These are phyloP conservation scores for Chelidonichthys spinosus DNA, from an alignment of 2,797 vertebrate species.

Conservation along the genomic window DNA sequence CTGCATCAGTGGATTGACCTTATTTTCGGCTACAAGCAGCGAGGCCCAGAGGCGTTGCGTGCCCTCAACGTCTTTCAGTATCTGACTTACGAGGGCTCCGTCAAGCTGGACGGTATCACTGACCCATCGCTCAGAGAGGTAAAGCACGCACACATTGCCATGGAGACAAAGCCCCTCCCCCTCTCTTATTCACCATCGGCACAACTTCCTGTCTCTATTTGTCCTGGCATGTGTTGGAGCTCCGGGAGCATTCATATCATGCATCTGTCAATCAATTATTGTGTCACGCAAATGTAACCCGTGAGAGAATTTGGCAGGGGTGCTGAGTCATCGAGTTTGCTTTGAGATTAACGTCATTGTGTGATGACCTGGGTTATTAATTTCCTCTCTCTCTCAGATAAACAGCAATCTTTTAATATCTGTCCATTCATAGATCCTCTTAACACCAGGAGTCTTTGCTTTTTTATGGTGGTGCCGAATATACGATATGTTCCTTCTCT, in stretches of 20 bases:
- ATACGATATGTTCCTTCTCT: neutral
- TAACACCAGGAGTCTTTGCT: constrained; percentile 15
- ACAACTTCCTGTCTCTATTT: constrained; percentile 67
- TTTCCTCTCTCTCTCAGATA: constrained; percentile 23
- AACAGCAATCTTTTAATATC: constrained; percentile 33
- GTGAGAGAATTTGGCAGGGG: constrained; percentile 49
- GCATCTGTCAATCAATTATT: constrained; percentile 73
- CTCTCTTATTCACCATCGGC: constrained; percentile 22
- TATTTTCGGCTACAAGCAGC: constrained; percentile 99
- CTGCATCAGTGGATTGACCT: constrained; percentile 99
- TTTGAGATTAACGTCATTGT: constrained; percentile 34
- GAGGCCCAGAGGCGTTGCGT: constrained; percentile 95
- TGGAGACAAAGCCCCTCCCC: constrained; percentile 36
- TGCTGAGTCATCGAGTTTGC: constrained; percentile 67
- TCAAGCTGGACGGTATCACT: constrained; percentile 93
- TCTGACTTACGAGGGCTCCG: constrained; percentile 95
- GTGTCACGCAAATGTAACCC: constrained; percentile 65
- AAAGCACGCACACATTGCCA: constrained; percentile 64
- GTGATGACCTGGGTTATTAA: constrained; percentile 37
- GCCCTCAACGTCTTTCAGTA: constrained; percentile 98
- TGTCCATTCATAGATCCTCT: constrained; percentile 32
- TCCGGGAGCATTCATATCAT: constrained; percentile 57
- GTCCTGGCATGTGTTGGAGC: constrained; percentile 60
- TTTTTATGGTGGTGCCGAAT: neutral
- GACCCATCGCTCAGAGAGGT: constrained; percentile 94